Conservation (phyloP, 2,113 vertebrate genomes). For the Jaculus jaculus region DNA sequence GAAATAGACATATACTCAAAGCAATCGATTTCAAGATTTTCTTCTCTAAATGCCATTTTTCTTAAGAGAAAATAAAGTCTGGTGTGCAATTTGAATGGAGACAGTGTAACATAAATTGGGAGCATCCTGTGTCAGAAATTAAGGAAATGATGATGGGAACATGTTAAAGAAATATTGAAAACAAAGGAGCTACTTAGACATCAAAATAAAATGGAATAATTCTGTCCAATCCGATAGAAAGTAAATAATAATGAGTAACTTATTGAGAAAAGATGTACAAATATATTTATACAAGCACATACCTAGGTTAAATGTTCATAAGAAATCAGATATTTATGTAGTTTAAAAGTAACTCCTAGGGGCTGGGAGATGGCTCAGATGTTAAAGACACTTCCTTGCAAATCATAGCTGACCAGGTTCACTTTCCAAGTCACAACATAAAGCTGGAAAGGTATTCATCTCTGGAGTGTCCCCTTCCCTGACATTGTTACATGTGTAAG, state of each 20-base stretch:
- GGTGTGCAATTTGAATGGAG: not conserved
- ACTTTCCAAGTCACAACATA: too few relatives aligned
- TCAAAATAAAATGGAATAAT: not conserved
- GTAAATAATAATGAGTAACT: not conserved
- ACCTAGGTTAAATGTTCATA: not conserved
- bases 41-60: constrained; percentile 4
- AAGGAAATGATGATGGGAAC: constrained; percentile 6
- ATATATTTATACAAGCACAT: not conserved
- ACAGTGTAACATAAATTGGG: constrained; percentile 14
- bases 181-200: not conserved
- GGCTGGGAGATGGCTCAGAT: too few relatives aligned
- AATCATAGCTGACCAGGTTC: too few relatives aligned
- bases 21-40: not conserved
- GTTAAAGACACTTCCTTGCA: too few relatives aligned
- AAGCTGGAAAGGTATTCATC: too few relatives aligned
- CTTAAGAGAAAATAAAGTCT: not conserved
- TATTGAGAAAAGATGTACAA: not conserved
- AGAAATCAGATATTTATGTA: not conserved
- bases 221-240: not conserved
- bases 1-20: not conserved
- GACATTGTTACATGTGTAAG: too few relatives aligned
- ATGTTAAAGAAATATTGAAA: not conserved
- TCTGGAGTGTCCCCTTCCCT: too few relatives aligned
- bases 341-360: not conserved
- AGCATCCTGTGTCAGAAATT: constrained; percentile 31